Evolutionary conservation across 2,797 vertebrate species (phyloP).

Genomic region (Trachurus trachurus): DNA sequence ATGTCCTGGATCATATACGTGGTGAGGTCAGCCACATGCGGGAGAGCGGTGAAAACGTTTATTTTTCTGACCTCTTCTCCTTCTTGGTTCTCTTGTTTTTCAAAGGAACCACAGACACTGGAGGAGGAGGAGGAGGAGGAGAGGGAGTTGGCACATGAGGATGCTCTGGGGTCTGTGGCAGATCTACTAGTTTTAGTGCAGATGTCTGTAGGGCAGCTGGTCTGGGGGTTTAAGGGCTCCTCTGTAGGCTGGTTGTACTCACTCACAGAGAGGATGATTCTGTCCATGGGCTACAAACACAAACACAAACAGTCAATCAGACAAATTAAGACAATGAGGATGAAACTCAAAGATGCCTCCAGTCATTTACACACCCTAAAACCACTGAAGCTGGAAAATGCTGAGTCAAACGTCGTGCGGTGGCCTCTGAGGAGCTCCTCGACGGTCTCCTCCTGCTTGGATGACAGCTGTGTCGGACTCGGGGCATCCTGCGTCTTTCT

Average conservation of each 20-base stretch:
- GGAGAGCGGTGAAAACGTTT: constrained; percentile 75
- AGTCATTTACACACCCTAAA: constrained; percentile 74
- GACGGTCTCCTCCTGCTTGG: constrained; percentile 79
- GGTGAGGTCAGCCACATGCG: constrained; percentile 80
- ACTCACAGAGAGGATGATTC: constrained; percentile 49
- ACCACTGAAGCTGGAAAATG: constrained; percentile 84
- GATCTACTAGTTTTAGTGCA: background rate
- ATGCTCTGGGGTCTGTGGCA: constrained; percentile 11
- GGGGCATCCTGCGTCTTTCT: constrained; percentile 66
- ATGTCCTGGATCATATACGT: constrained; percentile 85
- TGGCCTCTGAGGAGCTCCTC: constrained; percentile 84
- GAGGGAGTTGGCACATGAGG: background rate
- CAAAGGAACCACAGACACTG: background rate
- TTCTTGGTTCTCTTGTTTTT: constrained; percentile 10
- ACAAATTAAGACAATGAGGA: background rate
- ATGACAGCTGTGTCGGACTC: constrained; percentile 60
- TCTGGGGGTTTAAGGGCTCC: constrained; percentile 8
- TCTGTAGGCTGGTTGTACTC: constrained; percentile 21
- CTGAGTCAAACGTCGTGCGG: constrained; percentile 82
- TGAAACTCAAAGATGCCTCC: constrained; percentile 2
- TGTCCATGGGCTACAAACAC: constrained; percentile 77
- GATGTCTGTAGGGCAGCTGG: background rate
- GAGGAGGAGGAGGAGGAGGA: constrained; percentile 23
- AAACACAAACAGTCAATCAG: background rate
- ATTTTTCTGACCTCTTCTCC: background rate